Evolutionary conservation across 92 coral and sea anemone genomes (phyloP), one percentile per base, ranked within the genome.

Genomic region (Epizoanthus ramosus): DNA sequence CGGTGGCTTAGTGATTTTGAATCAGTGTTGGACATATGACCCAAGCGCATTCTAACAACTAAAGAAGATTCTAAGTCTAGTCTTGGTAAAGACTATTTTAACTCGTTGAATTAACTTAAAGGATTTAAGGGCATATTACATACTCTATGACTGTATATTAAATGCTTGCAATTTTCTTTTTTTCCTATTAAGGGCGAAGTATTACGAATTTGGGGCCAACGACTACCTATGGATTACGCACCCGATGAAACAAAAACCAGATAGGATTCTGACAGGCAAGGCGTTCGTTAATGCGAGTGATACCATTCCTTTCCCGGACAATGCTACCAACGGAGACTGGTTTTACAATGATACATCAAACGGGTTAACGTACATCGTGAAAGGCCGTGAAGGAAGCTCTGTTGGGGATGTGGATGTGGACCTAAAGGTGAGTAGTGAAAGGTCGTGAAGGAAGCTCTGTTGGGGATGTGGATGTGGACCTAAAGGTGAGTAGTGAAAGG

Each of bases 311-410:
- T 81, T 66, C 61, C 85, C 90, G 50, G 87, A 67, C 84, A 80
- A 85, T 88, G 90, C 86, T 71, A 90, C 95, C 47, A 89, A 84
- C 69, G 96, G 98, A 13, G 96, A 90, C 85, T 94, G 98, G 98
- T 89, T 54, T 65, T 92, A 71, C 86, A 83, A 83, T 53, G 90
- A 90, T 65, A 59, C 8, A 53, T 84, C 91, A 64, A 90, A 81
- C 28, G 66, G 71, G 39, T 67, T 94, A 73, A 94, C 92, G 28
- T 94, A 92, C 83, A 80, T 94, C n/a, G 96, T 94, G 72, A 92
- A 83, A 22, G 98, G 98, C 28, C 79, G 80, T 31, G 69, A 80
- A 47, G 76, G 71, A 73, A 23, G 10, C 10, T 71, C 80, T 57
- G 71, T 67, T 57, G 87, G 22, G 2, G 71, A 93, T 70, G 57